A percentile compares a stretch with the other conserved stretches of the same genome.
Evolutionary conservation across 2,113 vertebrate genomes (phyloP).

Genomic region (Morphnarchus princeps): DNA sequence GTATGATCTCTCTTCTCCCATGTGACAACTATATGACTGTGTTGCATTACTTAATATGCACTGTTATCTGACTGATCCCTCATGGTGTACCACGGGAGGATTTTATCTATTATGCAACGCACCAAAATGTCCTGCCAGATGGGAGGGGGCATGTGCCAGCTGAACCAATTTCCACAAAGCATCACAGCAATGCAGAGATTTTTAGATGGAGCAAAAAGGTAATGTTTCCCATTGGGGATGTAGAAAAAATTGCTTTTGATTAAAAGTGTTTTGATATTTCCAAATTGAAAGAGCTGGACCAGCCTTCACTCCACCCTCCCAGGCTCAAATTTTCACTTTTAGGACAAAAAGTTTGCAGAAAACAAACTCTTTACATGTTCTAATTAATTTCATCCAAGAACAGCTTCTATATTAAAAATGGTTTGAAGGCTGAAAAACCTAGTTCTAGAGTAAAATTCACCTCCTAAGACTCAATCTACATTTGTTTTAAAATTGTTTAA

Average conservation of each 20-base stretch:
- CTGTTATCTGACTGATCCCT: neutral
- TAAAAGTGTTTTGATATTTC: neutral
- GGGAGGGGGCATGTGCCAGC: neutral
- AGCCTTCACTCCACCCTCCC: neutral
- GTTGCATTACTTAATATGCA: neutral
- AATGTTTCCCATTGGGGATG: neutral
- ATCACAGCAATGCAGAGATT: neutral
- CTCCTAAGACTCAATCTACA: neutral
- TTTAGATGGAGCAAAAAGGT: neutral
- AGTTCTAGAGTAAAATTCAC: neutral
- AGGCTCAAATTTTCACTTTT: neutral
- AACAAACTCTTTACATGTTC: neutral
- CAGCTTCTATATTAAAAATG: neutral
- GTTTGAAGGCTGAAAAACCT: neutral
- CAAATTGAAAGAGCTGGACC: neutral
- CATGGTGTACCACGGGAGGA: neutral
- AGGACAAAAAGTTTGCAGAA: neutral
- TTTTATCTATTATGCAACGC: neutral
- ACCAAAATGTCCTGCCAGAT: neutral
- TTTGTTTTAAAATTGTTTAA: neutral
- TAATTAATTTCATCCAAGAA: neutral
- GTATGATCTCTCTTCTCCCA: neutral
- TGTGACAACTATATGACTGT: neutral
- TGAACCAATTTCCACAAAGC: neutral
- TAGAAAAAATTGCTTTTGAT: neutral